phyloP scores from a whole-genome alignment of 2,888 invertebrate species.

The Serripes groenlandicus region DNA sequence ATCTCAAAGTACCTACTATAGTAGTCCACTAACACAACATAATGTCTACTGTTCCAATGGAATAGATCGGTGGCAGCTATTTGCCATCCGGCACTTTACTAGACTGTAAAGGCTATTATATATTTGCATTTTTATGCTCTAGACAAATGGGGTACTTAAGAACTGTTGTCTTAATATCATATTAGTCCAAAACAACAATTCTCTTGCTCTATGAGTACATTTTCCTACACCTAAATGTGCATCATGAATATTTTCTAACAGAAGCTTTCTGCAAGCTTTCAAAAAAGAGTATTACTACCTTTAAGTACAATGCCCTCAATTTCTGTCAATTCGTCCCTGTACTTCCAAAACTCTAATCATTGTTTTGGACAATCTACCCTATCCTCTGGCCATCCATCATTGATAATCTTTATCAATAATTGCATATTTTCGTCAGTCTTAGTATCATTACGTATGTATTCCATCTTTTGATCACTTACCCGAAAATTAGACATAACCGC shows the following conservation, averaged over 20 bases:
- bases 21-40: conserved; percentile 57
- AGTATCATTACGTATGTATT: no score
- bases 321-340: conserved; percentile 47
- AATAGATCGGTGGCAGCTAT: conserved; percentile 60
- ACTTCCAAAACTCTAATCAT: conserved; percentile 39
- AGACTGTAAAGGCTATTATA: conserved; percentile 47
- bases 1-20: conserved; percentile 37
- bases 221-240: conserved; percentile 47
- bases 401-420: conserved; percentile 26
- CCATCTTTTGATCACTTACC: no score
- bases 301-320: conserved; percentile 53
- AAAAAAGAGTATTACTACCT: conserved; percentile 41
- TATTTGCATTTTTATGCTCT: conserved; percentile 47
- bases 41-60: conserved; percentile 49
- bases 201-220: conserved; percentile 37
- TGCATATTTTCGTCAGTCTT: conserved; percentile 39
- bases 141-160: conserved; percentile 43
- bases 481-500: no score
- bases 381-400: conserved; percentile 55
- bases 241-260: conserved; percentile 38
- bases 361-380: conserved; percentile 30
- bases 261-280: conserved; percentile 7
- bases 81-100: conserved; percentile 57
- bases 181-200: conserved; percentile 48
- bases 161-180: conserved; percentile 34